Percentiles rank a stretch among this genome's conserved stretches.
Conservation (phyloP, 2,888 invertebrate genomes). For the Microctonus aethiopoides region DNA sequence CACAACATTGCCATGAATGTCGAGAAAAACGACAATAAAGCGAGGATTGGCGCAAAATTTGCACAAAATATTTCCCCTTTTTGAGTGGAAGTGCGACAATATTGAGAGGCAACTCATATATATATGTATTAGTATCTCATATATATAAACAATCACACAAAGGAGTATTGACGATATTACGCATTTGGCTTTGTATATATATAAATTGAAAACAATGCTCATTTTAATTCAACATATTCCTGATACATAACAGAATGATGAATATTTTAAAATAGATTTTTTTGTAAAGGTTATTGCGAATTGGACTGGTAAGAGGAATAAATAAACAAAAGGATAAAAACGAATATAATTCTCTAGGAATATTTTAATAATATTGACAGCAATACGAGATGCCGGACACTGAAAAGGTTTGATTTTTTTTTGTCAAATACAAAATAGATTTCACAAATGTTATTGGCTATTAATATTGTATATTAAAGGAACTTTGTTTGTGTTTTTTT, state of each 20-base stretch:
- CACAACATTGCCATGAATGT: too few relatives aligned
- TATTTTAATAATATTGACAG: constrained; percentile 8
- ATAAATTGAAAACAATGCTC: neutral
- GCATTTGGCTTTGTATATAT: too few relatives aligned
- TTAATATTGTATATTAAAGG: neutral
- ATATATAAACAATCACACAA: too few relatives aligned
- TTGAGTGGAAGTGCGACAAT: too few relatives aligned
- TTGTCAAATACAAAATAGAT: neutral
- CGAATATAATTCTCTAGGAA: neutral
- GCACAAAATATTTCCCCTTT: too few relatives aligned
- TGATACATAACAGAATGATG: neutral
- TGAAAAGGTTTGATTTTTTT: constrained; percentile 20
- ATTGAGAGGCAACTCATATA: too few relatives aligned
- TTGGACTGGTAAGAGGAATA: neutral
- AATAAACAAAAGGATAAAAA: neutral
- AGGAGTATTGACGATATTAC: too few relatives aligned
- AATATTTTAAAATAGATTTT: neutral
- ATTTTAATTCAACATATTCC: neutral
- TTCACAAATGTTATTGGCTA: neutral
- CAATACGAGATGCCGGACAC: constrained; percentile 7
- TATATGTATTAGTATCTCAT: too few relatives aligned
- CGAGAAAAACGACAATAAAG: too few relatives aligned
- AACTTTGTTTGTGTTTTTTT: neutral
- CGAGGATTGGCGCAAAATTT: too few relatives aligned
- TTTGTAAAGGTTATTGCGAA: neutral